Evolutionary conservation across 2,113 vertebrate genomes (phyloP).

Genomic region (Mustelus asterias): DNA sequence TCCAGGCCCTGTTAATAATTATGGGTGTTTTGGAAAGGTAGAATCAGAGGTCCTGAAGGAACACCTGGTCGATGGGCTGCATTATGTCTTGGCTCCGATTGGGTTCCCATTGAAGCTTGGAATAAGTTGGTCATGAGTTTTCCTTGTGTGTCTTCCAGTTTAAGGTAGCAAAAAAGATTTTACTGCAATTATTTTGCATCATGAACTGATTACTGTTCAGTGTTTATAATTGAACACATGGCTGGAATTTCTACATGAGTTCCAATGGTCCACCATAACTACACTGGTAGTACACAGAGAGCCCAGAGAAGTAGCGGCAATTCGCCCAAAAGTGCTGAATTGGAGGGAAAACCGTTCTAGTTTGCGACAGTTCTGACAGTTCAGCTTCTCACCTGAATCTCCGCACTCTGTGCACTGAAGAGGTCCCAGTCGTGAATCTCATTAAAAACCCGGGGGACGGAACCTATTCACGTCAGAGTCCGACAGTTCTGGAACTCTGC

Average conservation of each 20-base stretch:
- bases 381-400: too few relatives aligned
- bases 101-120: constrained; percentile 86
- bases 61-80: constrained; percentile 87
- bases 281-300: not conserved
- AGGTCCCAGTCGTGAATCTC: too few relatives aligned
- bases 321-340: too few relatives aligned
- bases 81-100: constrained; percentile 86
- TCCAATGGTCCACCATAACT: not conserved
- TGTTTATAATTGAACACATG: not conserved
- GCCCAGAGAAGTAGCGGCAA: not conserved
- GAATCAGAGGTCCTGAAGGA: constrained; percentile 82
- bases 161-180: not conserved
- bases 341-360: too few relatives aligned
- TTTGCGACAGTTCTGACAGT: too few relatives aligned
- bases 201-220: not conserved
- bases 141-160: not conserved
- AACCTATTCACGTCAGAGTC: too few relatives aligned
- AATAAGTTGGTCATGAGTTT: constrained; percentile 64
- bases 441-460: too few relatives aligned
- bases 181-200: not conserved
- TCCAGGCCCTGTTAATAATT: constrained; percentile 90
- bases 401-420: too few relatives aligned
- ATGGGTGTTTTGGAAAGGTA: constrained; percentile 65
- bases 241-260: not conserved
- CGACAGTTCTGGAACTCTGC: too few relatives aligned